Conservation (phyloP, 1,140 invertebrate genomes). For the Venturia canescens region DNA sequence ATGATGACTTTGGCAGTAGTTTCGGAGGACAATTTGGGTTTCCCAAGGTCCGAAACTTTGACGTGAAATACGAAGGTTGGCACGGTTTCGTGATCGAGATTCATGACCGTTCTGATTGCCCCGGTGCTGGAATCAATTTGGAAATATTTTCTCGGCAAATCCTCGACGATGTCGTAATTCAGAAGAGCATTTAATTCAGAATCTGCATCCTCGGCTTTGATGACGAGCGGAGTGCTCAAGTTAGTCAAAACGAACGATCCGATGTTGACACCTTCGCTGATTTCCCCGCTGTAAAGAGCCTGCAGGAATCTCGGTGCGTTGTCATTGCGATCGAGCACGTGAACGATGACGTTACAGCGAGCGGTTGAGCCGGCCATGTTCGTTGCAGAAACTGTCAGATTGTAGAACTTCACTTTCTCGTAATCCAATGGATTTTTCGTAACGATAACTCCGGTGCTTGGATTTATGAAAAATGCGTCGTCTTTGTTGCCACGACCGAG, state of each 20-base stretch:
- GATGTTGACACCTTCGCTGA: slow-evolving; percentile 84
- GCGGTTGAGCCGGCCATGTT: slow-evolving; percentile 89
- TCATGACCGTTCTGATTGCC: slow-evolving; percentile 86
- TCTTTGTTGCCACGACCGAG: slow-evolving; percentile 87
- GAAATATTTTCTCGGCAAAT: slow-evolving; percentile 85
- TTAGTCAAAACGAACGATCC: slow-evolving; percentile 85
- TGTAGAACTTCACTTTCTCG: slow-evolving; percentile 86
- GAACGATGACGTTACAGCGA: slow-evolving; percentile 83
- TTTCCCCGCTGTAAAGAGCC: slow-evolving; percentile 82
- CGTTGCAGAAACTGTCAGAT: slow-evolving; percentile 88
- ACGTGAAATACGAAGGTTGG: slow-evolving; percentile 87
- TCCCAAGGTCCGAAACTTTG: slow-evolving; percentile 90
- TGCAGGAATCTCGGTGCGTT: slow-evolving; percentile 88
- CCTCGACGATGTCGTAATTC: slow-evolving; percentile 91
- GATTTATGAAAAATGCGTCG: slow-evolving; percentile 88
- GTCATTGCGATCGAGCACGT: slow-evolving; percentile 90
- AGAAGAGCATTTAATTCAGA: slow-evolving; percentile 89
- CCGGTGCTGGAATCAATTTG: slow-evolving; percentile 93
- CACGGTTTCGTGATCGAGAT: slow-evolving; percentile 89
- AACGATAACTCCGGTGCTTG: slow-evolving; percentile 88
- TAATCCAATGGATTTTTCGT: slow-evolving; percentile 87
- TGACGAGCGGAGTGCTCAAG: slow-evolving; percentile 85
- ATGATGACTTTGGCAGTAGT: slow-evolving; percentile 85
- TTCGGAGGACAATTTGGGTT: slow-evolving; percentile 87
- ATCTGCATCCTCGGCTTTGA: slow-evolving; percentile 87